Percentiles rank a stretch among this genome's conserved stretches.
These are phyloP conservation scores for Hirundo rustica DNA, from an alignment of 2,797 vertebrate species.

Conservation along the genomic window DNA sequence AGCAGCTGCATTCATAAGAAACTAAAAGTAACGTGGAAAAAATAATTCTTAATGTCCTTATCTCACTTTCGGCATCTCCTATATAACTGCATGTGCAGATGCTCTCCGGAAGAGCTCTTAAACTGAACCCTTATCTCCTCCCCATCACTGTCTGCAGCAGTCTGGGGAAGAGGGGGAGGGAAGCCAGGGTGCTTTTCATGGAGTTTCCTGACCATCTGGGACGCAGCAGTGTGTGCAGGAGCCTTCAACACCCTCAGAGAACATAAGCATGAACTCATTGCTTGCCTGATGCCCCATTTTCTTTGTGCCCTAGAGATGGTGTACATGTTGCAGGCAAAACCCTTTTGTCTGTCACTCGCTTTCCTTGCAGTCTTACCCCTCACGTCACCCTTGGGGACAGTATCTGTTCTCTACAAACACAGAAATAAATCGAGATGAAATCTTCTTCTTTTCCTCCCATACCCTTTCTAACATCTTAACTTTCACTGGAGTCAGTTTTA, in stretches of 20 bases:
- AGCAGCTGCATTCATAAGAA: neutral
- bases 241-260: neutral
- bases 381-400: neutral
- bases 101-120: conserved; percentile 28
- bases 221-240: neutral
- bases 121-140: neutral
- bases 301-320: neutral
- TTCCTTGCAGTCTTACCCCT: neutral
- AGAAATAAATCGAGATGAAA: neutral
- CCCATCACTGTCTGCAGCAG: neutral
- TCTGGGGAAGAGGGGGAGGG: neutral
- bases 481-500: neutral
- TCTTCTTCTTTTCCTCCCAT: neutral
- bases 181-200: neutral
- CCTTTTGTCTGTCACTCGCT: neutral
- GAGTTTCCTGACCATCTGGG: neutral
- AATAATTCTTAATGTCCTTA: conserved; percentile 13
- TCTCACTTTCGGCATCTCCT: conserved; percentile 31
- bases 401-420: neutral
- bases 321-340: neutral
- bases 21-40: conserved; percentile 18
- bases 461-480: neutral
- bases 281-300: neutral
- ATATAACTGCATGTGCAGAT: neutral
- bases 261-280: neutral